Evolutionary conservation across 2,888 invertebrate genomes (phyloP).

Genomic region (Neoitamus cyanurus): DNA sequence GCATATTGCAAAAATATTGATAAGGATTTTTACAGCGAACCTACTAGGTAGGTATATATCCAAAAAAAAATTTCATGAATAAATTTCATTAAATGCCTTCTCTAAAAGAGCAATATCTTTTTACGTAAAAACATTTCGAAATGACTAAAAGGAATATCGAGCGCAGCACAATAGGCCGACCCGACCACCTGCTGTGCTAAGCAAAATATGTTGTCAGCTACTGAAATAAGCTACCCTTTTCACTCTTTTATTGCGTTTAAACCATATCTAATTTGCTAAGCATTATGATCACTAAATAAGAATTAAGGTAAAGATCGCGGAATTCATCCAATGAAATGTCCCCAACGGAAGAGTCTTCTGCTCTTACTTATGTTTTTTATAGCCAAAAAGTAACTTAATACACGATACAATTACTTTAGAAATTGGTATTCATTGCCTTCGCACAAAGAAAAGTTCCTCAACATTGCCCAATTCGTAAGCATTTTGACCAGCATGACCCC

Average conservation of each 20-base stretch:
- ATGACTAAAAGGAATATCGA: too few species aligned
- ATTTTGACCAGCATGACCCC: background rate
- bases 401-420: background rate
- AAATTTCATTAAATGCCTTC: background rate
- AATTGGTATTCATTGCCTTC: background rate
- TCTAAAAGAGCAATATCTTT: background rate
- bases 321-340: too few species aligned
- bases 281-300: background rate
- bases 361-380: background rate
- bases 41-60: too few species aligned
- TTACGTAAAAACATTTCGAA: background rate
- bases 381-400: too few species aligned
- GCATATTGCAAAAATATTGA: too few species aligned
- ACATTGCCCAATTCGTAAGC: background rate
- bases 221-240: background rate
- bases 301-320: too few species aligned
- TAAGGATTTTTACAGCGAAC: too few species aligned
- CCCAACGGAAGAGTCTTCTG: too few species aligned
- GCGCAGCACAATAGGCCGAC: too few species aligned
- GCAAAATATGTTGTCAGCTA: background rate
- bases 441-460: background rate
- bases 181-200: background rate
- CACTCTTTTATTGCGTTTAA: background rate
- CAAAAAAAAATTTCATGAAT: too few species aligned
- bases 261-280: background rate